Evolutionary conservation across 2,113 vertebrate species (phyloP), one percentile per base, ranked within the genome.

Genomic region (Bujurquina vittata): DNA sequence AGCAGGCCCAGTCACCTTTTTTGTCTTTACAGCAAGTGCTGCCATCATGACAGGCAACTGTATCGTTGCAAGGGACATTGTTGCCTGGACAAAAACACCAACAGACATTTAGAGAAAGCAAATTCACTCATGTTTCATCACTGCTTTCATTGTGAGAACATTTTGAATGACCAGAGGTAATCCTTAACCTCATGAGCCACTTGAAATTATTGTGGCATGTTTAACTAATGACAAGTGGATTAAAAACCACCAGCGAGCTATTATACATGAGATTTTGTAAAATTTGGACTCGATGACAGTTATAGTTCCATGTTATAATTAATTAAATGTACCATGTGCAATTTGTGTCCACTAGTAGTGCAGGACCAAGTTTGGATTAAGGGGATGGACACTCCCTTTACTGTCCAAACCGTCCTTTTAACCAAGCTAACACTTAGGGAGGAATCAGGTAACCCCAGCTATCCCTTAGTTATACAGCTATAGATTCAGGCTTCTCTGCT

Each of bases 11-110:
- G 1, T 0, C 12, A 0, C 89, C 90, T 0, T 76, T 9, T 57
- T 3, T 0, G 6, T 10, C 81, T 80, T 86, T 86, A 77, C 93
- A 94, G 86, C 94, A 95, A 1, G 94, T 95, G 29, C 0, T 43
- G 8, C 3, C 20, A 54, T 92, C 92, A 2, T 2, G 1, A 87
- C 95, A 96, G 6, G 58, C 2, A 1, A 0, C 2, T 2, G 83
- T 88, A 0, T 63, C 58, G 12, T 91, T 10, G 49, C 94, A 95
- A 3, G 29, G 73, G 18, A 94, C 73, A 1, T 79, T 1, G 2
- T 67, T 81, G 3, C 14, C 91, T 94, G 15, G 2, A 65, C 3
- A 78, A 60, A 12, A 26, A 14, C 46, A 49, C 46, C 46, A 33
- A 52, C 9, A 60, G 57, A 37, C 11, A 67, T 20, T 26, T 37